phyloP scores from a whole-genome alignment of 2,888 invertebrate species.

The Drosophila colorata region DNA sequence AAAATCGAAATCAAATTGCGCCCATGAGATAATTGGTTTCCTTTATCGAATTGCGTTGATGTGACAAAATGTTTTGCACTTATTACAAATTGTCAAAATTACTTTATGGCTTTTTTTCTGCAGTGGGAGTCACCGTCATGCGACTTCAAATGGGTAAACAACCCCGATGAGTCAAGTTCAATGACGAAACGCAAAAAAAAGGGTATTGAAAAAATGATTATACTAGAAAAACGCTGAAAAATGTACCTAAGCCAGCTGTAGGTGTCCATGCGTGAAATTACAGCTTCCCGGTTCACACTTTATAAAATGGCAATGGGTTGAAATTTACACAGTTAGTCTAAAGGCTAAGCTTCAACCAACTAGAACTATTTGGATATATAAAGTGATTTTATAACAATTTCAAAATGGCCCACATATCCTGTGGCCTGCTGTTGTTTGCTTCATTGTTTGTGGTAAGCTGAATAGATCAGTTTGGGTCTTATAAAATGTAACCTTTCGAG shows the following conservation, averaged over 20 bases:
- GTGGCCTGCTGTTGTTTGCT: slow-evolving; percentile 32
- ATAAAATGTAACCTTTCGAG: background rate
- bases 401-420: slow-evolving; percentile 38
- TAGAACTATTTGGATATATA: slow-evolving; percentile 21
- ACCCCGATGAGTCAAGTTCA: slow-evolving; percentile 77
- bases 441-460: slow-evolving; percentile 40
- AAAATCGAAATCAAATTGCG: slow-evolving; percentile 60
- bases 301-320: slow-evolving; percentile 52
- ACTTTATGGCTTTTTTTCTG: slow-evolving; percentile 2
- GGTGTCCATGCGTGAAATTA: slow-evolving; percentile 73
- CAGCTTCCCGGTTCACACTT: slow-evolving; percentile 25
- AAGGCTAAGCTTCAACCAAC: slow-evolving; percentile 12
- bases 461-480: accelerated
- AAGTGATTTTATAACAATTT: background rate
- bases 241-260: slow-evolving; percentile 8
- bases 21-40: slow-evolving; percentile 38
- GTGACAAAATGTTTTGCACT: slow-evolving; percentile 64
- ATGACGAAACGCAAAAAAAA: slow-evolving; percentile 65
- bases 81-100: slow-evolving; percentile 40
- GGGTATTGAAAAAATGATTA: slow-evolving; percentile 19
- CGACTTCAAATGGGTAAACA: slow-evolving; percentile 59
- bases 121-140: slow-evolving; percentile 57
- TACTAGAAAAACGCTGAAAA: slow-evolving; percentile 16
- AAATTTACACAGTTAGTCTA: slow-evolving; percentile 40
- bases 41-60: slow-evolving; percentile 30